Conservation (phyloP, 2,888 invertebrate species). For the Machimus rusticus region DNA sequence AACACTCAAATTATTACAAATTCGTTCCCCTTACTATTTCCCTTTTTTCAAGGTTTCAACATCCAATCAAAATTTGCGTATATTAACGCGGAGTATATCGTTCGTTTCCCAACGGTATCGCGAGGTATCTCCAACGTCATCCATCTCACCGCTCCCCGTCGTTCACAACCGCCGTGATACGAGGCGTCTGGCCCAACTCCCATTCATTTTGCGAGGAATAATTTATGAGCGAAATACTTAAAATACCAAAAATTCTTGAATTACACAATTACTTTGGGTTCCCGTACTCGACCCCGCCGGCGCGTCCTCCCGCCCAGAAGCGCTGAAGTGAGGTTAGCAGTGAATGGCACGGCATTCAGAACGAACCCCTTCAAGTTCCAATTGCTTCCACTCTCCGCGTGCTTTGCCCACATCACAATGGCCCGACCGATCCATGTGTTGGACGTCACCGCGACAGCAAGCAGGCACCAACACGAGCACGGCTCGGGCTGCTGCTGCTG, state of each 20-base stretch:
- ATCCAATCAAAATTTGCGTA: not conserved
- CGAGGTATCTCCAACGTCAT: not conserved
- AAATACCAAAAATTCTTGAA: slow-evolving; percentile 34
- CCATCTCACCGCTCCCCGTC: not conserved
- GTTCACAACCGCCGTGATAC: not conserved
- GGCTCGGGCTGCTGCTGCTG: not conserved
- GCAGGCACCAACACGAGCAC: not conserved
- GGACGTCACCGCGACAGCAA: not conserved
- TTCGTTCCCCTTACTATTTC: too few relatives aligned
- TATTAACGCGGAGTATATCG: not conserved
- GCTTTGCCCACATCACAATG: not conserved
- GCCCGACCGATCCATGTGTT: not conserved
- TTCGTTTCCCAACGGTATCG: not conserved
- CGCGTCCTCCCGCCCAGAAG: not conserved
- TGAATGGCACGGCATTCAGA: not conserved
- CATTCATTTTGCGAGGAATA: slow-evolving; percentile 6
- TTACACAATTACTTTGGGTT: slow-evolving; percentile 18
- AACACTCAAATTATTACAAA: too few relatives aligned
- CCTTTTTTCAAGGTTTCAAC: not conserved
- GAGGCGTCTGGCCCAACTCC: not conserved
- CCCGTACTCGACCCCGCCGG: not conserved
- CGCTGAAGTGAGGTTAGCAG: not conserved
- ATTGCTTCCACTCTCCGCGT: not conserved
- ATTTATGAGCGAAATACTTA: slow-evolving; percentile 27
- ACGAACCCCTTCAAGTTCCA: slow-evolving; percentile 30